A percentile compares a stretch with the other conserved stretches of the same genome.
These are phyloP conservation scores for Rallus limicola DNA, from an alignment of 2,113 vertebrate species.

Conservation along the genomic window DNA sequence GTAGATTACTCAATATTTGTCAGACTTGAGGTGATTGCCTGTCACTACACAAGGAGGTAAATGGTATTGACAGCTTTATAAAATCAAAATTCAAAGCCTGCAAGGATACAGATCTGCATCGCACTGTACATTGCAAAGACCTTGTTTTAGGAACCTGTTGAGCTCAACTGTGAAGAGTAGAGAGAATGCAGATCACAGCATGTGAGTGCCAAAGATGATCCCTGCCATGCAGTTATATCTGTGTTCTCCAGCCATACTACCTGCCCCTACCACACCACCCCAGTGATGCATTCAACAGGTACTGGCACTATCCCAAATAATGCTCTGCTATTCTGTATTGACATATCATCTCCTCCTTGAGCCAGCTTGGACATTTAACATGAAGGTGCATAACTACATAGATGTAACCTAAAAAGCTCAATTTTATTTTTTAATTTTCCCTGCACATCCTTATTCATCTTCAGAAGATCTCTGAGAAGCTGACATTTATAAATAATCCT, in stretches of 20 bases:
- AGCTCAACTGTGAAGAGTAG: not conserved
- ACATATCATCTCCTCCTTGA: not conserved
- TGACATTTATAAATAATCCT: not conserved
- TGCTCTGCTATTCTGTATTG: not conserved
- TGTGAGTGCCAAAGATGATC: not conserved
- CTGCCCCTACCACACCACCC: not conserved
- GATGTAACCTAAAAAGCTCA: not conserved
- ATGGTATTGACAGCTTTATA: constrained; percentile 34
- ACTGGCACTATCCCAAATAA: not conserved
- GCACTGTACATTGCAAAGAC: not conserved
- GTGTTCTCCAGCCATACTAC: accelerated
- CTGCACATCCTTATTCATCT: not conserved
- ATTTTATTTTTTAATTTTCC: not conserved
- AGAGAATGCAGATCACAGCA: not conserved
- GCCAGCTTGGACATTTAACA: not conserved
- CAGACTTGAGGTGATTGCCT: constrained; percentile 43
- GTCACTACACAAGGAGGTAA: constrained; percentile 30
- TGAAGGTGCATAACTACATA: not conserved
- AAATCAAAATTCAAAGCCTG: constrained; percentile 26
- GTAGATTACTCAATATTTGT: constrained; percentile 49
- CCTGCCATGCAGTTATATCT: not conserved
- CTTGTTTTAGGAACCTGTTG: not conserved
- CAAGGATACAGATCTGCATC: not conserved
- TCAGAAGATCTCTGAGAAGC: not conserved
- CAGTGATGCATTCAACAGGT: not conserved